Evolutionary conservation across 2,113 vertebrate genomes (phyloP).

Genomic region (Brienomyrus longianalis): DNA sequence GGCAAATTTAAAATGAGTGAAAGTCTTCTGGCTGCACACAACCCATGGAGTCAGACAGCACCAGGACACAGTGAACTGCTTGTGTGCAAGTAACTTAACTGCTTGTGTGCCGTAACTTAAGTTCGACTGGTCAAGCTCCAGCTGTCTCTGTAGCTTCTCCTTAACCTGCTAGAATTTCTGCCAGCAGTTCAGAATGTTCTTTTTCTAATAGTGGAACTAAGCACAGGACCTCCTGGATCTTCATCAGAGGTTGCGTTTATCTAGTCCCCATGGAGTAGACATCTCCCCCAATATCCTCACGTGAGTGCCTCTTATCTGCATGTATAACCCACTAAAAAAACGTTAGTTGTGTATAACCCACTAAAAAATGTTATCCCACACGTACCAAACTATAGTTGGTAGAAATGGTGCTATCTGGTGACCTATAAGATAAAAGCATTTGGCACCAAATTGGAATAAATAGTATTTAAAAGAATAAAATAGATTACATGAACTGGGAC

Average conservation of each 20-base stretch:
- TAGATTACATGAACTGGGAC: too few relatives aligned
- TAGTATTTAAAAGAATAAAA: too few relatives aligned
- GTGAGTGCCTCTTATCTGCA: neutral
- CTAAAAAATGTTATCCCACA: too few relatives aligned
- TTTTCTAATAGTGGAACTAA: neutral
- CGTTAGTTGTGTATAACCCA: too few relatives aligned
- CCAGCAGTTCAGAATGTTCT: neutral
- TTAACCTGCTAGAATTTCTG: neutral
- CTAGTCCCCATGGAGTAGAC: neutral
- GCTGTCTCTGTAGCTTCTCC: neutral
- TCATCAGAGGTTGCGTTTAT: neutral
- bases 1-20: constrained; percentile 1
- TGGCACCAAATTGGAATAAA: too few relatives aligned
- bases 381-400: too few relatives aligned
- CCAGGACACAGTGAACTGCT: neutral
- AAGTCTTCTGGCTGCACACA: neutral
- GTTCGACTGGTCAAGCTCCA: neutral
- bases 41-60: neutral
- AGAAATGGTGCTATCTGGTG: too few relatives aligned
- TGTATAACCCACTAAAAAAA: neutral
- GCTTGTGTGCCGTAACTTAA: neutral
- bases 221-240: neutral
- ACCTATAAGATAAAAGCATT: too few relatives aligned
- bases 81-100: neutral
- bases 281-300: neutral